Evolutionary conservation across 1,140 invertebrate species (phyloP).

Genomic region (Protaetia brevitarsis): DNA sequence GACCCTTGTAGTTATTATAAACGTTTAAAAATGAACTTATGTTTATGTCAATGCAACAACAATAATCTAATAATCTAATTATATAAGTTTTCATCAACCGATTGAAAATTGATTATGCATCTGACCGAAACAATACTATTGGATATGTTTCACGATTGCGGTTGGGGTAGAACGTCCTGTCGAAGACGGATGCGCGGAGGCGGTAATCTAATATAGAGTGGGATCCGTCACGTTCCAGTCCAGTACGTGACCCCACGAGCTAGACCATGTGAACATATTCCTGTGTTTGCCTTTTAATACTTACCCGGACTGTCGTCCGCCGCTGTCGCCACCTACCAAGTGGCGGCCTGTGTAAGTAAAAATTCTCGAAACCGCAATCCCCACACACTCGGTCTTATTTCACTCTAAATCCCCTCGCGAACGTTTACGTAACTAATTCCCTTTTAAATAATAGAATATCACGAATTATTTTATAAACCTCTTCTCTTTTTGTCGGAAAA

Average conservation of each 20-base stretch:
- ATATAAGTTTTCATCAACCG: neutral
- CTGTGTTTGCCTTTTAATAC: slow-evolving; percentile 42
- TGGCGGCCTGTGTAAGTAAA: neutral
- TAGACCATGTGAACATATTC: slow-evolving; percentile 43
- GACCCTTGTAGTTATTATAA: too few relatives aligned
- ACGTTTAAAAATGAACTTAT: too few relatives aligned
- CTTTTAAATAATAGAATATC: neutral
- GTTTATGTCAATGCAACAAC: too few relatives aligned
- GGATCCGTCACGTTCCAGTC: slow-evolving; percentile 44
- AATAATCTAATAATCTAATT: too few relatives aligned
- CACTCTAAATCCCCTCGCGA: neutral
- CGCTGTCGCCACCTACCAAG: neutral
- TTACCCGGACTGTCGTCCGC: slow-evolving; percentile 18
- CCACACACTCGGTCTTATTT: neutral
- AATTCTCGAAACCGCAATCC: neutral
- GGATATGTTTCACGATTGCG: neutral
- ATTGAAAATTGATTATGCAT: slow-evolving; percentile 1
- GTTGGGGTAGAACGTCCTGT: neutral
- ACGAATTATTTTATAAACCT: neutral
- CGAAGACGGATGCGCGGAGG: slow-evolving; percentile 19
- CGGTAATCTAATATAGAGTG: slow-evolving; percentile 44
- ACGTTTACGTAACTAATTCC: neutral
- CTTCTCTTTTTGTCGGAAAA: neutral
- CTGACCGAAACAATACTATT: neutral
- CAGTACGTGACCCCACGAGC: slow-evolving; percentile 43